Conservation (phyloP, 2,113 vertebrate species). For the Oreocharis arfaki region DNA sequence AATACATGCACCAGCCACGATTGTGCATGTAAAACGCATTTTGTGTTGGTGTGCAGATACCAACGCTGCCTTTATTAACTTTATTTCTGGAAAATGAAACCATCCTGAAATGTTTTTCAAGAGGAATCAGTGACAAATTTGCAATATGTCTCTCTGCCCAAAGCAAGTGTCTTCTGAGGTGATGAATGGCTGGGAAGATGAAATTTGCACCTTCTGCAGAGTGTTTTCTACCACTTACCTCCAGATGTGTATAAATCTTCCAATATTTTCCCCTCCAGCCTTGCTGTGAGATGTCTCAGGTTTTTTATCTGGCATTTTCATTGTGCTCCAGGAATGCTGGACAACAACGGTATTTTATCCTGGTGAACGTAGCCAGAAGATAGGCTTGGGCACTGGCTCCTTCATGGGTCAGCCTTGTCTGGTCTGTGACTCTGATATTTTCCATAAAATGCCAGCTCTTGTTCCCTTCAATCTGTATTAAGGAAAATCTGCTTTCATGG, state of each 20-base stretch:
- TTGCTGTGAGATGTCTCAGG: constrained; percentile 6
- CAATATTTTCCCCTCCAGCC: neutral
- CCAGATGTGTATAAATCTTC: constrained; percentile 13
- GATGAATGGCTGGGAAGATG: constrained; percentile 53
- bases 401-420: neutral
- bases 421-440: neutral
- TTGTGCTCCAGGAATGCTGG: neutral
- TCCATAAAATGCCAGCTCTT: neutral
- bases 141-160: constrained; percentile 20
- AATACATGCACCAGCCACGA: neutral
- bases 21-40: neutral
- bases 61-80: neutral
- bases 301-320: neutral
- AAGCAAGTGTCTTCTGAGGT: constrained; percentile 55
- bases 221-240: neutral
- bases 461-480: neutral
- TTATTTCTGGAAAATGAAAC: neutral
- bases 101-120: neutral
- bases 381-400: neutral
- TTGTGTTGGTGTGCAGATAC: neutral
- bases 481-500: neutral
- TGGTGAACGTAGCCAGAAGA: neutral
- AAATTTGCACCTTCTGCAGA: constrained; percentile 46
- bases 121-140: constrained; percentile 16
- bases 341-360: neutral